phyloP scores from a whole-genome alignment of 2,888 invertebrate species.

The Acanthosepion lycidas region DNA sequence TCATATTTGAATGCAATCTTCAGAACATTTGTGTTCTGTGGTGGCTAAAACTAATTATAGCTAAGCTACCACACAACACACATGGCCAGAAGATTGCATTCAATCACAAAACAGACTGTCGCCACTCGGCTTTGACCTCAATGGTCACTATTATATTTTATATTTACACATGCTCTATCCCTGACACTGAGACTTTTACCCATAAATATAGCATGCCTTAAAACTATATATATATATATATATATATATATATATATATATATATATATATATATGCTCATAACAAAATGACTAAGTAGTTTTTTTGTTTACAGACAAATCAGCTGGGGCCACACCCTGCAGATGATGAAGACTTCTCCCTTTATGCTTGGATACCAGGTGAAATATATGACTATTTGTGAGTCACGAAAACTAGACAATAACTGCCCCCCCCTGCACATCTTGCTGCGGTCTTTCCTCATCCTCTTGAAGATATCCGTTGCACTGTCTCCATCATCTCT shows the following conservation, averaged over 20 bases:
- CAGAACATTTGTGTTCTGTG: too few relatives aligned
- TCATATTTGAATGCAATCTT: too few relatives aligned
- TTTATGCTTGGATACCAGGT: neutral
- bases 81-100: too few relatives aligned
- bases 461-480: neutral
- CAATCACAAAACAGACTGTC: too few relatives aligned
- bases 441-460: neutral
- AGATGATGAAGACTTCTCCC: neutral
- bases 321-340: neutral
- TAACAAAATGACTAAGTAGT: neutral
- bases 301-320: conserved; percentile 18
- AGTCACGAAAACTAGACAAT: neutral
- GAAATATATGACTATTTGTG: neutral
- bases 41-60: too few relatives aligned
- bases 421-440: neutral
- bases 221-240: neutral
- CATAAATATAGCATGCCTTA: too few relatives aligned
- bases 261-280: neutral
- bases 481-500: neutral
- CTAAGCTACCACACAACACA: too few relatives aligned
- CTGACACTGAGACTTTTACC: too few relatives aligned
- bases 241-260: neutral
- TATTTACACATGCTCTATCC: too few relatives aligned
- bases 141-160: too few relatives aligned
- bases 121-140: too few relatives aligned